Evolutionary conservation across 1,140 invertebrate species (phyloP), one percentile per base, ranked within the genome.

Genomic region (Drosophila melanogaster): DNA sequence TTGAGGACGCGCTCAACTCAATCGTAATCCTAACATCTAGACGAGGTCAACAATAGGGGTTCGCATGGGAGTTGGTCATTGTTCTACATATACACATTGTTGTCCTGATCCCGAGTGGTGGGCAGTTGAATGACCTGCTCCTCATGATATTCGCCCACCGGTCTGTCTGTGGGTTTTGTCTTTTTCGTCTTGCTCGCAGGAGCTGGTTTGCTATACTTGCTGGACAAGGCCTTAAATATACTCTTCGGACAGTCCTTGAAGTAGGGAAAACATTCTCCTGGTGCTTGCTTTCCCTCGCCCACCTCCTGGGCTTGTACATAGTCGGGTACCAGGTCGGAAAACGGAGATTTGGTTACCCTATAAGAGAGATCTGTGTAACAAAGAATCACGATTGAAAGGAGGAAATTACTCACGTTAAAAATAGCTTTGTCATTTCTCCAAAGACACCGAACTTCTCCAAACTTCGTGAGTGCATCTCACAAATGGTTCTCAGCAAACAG

Each of bases 201-300:
- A 7, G 55, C 35, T 15, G 56, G 95, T 94, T 77, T 81, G 26
- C 94, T 93, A 83, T 96, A 96, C 92, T 95, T 94, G 91, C 93
- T 93, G 30, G 94, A 93, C 62, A 90, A 44, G 8, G 94, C 92
- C 64, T 94, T 93, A 83, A 97, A 97, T 22, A 97, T 93, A 30
- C 96, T 96, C 91, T 96, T 96, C n/a, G 96, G 95, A 83, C 96
- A 97, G 19, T 95, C 94, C 86, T 96, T 95, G 91, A 95, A 96
- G 79, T 97, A 97, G 3, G 95, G 95, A 94, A 96, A 97, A 91
- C 96, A 97, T 90, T 97, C 96, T n/a, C 96, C 95, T 0, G 94
- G 93, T 17, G 92, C 92, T 53, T 79, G 65, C n/a, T 91, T 92
- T 3, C 92, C 91, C 62, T 93, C 90, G n/a, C 96, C 96, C n/a